phyloP scores from a whole-genome alignment of 2,797 vertebrate species.

The Salmo trutta region DNA sequence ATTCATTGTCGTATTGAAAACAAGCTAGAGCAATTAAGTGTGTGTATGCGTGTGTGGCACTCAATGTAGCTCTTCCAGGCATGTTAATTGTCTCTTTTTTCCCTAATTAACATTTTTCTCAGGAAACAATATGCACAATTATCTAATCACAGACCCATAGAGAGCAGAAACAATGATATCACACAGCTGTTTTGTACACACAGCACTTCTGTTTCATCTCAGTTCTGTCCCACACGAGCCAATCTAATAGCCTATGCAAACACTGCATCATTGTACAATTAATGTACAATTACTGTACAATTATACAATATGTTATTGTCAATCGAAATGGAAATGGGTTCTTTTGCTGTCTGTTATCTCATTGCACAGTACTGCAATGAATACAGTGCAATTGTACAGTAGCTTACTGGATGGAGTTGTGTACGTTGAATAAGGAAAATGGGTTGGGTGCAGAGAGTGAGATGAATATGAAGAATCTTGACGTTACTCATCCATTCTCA shows the following conservation, averaged over 20 bases:
- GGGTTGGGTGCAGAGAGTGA: background rate
- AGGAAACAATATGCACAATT: conserved; percentile 13
- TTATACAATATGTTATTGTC: no score
- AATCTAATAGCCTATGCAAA: no score
- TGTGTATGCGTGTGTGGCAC: background rate
- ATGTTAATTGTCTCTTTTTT: conserved; percentile 16
- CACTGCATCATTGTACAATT: no score
- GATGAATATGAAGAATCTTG: background rate
- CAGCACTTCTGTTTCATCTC: background rate
- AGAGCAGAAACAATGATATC: background rate
- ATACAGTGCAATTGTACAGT: background rate
- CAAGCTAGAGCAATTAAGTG: background rate
- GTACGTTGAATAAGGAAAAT: background rate
- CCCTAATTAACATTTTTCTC: conserved; percentile 20
- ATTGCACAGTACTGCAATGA: no score
- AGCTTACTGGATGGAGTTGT: no score
- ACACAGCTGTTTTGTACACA: background rate
- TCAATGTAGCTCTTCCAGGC: background rate
- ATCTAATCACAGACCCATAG: conserved; percentile 8
- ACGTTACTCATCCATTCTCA: conserved; percentile 19
- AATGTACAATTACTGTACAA: no score
- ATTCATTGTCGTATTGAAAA: background rate
- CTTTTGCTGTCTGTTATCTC: no score
- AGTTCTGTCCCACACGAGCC: background rate
- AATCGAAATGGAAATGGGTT: no score